These are phyloP conservation scores for Triplophysa dalaica DNA, from an alignment of 2,113 vertebrate genomes.

Conservation along the genomic window DNA sequence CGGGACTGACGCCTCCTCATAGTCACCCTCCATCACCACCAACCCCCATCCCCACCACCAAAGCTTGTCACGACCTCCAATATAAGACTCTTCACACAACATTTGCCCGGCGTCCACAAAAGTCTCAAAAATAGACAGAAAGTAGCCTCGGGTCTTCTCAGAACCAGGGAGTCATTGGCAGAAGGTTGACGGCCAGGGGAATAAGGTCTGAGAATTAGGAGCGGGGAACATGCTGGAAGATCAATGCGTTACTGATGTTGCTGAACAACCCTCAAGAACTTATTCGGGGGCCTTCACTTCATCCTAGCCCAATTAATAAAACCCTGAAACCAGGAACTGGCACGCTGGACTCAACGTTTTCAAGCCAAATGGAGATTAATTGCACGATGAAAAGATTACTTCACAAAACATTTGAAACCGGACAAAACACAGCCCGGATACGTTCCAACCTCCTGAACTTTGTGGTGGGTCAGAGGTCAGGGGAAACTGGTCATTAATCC, in stretches of 20 bases:
- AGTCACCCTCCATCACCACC: slow-evolving; percentile 31
- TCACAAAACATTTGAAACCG: not conserved
- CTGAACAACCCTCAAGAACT: not conserved
- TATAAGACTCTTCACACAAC: slow-evolving; percentile 39
- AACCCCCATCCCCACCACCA: slow-evolving; percentile 5
- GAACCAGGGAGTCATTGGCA: slow-evolving; percentile 9
- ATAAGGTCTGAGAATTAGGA: not conserved
- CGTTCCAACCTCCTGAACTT: slow-evolving; percentile 61
- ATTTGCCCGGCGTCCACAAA: slow-evolving; percentile 33
- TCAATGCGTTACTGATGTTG: not conserved
- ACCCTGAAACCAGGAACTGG: not conserved
- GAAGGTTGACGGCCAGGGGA: not conserved
- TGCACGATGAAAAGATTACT: slow-evolving; percentile 29
- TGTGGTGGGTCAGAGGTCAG: slow-evolving; percentile 56
- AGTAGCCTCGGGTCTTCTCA: slow-evolving; percentile 8
- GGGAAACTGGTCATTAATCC: slow-evolving; percentile 54
- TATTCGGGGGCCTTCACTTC: not conserved
- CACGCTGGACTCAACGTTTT: not conserved
- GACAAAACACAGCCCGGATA: slow-evolving; percentile 30
- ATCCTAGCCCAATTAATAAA: slow-evolving; percentile 29
- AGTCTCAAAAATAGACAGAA: slow-evolving; percentile 26
- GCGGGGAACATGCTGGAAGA: not conserved
- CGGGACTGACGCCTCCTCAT: slow-evolving; percentile 64
- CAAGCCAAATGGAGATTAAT: slow-evolving; percentile 1
- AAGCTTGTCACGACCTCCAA: slow-evolving; percentile 46